phyloP scores from a whole-genome alignment of 2,888 invertebrate genomes.

The Morpho helenor region DNA sequence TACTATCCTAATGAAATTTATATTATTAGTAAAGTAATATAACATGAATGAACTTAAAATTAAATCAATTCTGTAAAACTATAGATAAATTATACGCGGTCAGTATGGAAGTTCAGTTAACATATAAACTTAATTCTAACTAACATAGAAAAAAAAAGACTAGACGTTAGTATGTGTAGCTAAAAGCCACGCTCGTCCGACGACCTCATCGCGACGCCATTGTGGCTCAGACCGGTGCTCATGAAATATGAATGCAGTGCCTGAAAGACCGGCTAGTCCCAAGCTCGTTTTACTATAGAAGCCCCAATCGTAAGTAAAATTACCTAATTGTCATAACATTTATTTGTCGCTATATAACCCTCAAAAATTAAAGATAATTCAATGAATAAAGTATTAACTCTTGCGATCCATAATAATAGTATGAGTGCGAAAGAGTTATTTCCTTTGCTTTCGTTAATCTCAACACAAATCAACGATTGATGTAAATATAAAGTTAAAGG shows the following conservation, averaged over 20 bases:
- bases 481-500: too few relatives aligned
- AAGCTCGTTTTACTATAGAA: slow-evolving; percentile 33
- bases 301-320: slow-evolving; percentile 34
- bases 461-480: too few relatives aligned
- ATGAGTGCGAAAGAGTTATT: too few relatives aligned
- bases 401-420: too few relatives aligned
- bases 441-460: too few relatives aligned
- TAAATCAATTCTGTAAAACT: too few relatives aligned
- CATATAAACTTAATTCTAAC: slow-evolving; percentile 10
- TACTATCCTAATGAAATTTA: too few relatives aligned
- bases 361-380: too few relatives aligned
- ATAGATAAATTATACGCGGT: too few relatives aligned
- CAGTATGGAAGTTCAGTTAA: not conserved
- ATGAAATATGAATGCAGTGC: slow-evolving; percentile 70
- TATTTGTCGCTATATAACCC: not conserved
- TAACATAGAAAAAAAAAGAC: slow-evolving; percentile 19
- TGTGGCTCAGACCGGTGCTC: slow-evolving; percentile 62
- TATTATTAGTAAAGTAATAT: too few relatives aligned
- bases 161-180: slow-evolving; percentile 31
- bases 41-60: too few relatives aligned
- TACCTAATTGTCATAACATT: slow-evolving; percentile 26
- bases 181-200: slow-evolving; percentile 56
- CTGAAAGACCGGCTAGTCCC: slow-evolving; percentile 59
- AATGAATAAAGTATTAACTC: too few relatives aligned
- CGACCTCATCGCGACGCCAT: slow-evolving; percentile 72